Conservation (phyloP, 2,888 invertebrate species). For the Thalpophila matura region DNA sequence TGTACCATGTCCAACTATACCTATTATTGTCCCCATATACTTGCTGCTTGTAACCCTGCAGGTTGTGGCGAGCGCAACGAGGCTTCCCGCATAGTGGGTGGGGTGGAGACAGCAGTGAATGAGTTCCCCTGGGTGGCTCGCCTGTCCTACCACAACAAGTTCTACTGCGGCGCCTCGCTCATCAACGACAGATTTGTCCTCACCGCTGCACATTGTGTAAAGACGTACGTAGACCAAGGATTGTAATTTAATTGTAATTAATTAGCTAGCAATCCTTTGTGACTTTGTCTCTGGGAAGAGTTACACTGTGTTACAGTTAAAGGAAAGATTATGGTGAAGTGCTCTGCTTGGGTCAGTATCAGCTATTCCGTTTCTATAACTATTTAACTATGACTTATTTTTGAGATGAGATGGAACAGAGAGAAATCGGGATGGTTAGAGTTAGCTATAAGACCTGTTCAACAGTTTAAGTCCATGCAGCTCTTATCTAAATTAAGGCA, state of each 20-base stretch:
- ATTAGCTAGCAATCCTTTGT: not conserved
- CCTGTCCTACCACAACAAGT: slow-evolving; percentile 95
- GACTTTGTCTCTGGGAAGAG: not conserved
- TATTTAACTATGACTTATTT: no score
- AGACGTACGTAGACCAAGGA: slow-evolving; percentile 93
- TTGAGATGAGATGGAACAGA: no score
- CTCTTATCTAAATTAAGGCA: no score
- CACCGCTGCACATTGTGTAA: slow-evolving; percentile 97
- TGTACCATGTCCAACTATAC: no score
- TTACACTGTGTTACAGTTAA: not conserved
- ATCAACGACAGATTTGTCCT: slow-evolving; percentile 97
- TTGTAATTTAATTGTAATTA: no score
- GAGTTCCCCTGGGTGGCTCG: slow-evolving; percentile 98
- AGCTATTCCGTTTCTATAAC: no score
- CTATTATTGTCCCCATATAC: not conserved
- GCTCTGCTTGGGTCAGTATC: no score
- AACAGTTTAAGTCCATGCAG: no score
- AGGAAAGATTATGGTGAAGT: no score
- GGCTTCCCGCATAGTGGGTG: slow-evolving; percentile 95
- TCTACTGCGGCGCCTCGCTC: slow-evolving; percentile 96
- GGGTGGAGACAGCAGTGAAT: slow-evolving; percentile 94
- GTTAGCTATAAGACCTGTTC: no score
- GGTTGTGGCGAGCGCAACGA: slow-evolving; percentile 96
- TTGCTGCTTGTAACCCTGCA: slow-evolving; percentile 67
- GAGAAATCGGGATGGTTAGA: no score